Evolutionary conservation across 2,888 invertebrate species (phyloP).

Genomic region (Acleris emargana): DNA sequence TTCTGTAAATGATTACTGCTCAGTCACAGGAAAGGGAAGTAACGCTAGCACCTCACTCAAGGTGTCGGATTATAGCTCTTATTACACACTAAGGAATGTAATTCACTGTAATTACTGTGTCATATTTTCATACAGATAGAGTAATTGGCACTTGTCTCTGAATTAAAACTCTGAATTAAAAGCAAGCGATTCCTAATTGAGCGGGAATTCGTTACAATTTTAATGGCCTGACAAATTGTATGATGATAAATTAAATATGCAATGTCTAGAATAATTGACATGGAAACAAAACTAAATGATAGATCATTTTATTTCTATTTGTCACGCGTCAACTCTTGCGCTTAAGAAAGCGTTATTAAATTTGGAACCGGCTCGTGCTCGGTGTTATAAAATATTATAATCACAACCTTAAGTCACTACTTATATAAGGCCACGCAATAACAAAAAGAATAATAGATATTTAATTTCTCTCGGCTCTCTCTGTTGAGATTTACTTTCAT

Average conservation of each 20-base stretch:
- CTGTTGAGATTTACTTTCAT: slow-evolving; percentile 35
- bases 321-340: slow-evolving; percentile 6
- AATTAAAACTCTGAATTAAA: slow-evolving; percentile 17
- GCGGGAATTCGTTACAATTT: slow-evolving; percentile 13
- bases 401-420: slow-evolving; percentile 20
- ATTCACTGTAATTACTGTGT: slow-evolving; percentile 42
- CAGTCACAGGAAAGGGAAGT: slow-evolving; percentile 72
- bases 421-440: slow-evolving; percentile 13
- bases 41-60: slow-evolving; percentile 61
- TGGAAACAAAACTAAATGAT: slow-evolving; percentile 6
- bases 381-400: slow-evolving; percentile 33
- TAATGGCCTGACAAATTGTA: slow-evolving; percentile 15
- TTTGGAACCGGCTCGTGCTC: slow-evolving; percentile 10
- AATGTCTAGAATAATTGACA: slow-evolving; percentile 6
- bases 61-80: slow-evolving; percentile 55
- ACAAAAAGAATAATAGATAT: slow-evolving; percentile 27
- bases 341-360: slow-evolving; percentile 16
- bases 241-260: slow-evolving; percentile 6
- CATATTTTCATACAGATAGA: slow-evolving; percentile 28
- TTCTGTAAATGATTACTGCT: slow-evolving; percentile 55
- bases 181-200: slow-evolving; percentile 19
- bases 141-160: slow-evolving; percentile 20
- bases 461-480: slow-evolving; percentile 39
- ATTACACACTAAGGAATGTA: slow-evolving; percentile 45
- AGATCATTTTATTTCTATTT: slow-evolving; percentile 8